A percentile compares a stretch with the other conserved stretches of the same genome.
Conservation (phyloP, 2,797 vertebrate species). For the Lagodon rhomboides region DNA sequence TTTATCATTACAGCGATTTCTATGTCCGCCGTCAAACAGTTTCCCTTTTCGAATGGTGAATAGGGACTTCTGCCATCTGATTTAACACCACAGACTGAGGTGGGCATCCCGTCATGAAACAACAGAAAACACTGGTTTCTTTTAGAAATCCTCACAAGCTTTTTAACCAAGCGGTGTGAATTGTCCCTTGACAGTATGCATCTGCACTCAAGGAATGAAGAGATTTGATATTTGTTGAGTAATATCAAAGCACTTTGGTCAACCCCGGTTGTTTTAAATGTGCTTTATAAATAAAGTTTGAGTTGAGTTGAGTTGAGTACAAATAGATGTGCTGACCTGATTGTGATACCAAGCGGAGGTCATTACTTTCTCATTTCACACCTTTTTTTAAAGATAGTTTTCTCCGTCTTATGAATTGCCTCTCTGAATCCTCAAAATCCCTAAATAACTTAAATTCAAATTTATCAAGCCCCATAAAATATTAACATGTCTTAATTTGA, state of each 20-base stretch:
- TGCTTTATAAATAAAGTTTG: no score
- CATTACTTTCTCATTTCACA: background rate
- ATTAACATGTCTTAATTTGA: conserved; percentile 49
- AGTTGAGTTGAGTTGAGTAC: no score
- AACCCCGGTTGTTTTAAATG: no score
- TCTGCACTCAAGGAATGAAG: background rate
- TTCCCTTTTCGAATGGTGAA: no score
- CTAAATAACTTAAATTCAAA: conserved; percentile 26
- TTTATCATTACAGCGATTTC: no score
- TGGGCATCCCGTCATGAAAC: conserved; percentile 2
- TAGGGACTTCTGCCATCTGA: no score
- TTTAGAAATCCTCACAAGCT: background rate
- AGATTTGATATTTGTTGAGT: background rate
- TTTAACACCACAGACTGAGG: conserved; percentile 7
- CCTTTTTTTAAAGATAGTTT: background rate
- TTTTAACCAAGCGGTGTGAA: background rate
- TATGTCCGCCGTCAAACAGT: no score
- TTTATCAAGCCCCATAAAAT: conserved; percentile 39
- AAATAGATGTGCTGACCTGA: background rate
- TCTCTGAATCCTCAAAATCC: conserved; percentile 12
- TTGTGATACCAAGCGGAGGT: background rate
- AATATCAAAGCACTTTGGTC: no score
- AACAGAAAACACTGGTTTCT: conserved; percentile 2
- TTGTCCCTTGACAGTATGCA: background rate
- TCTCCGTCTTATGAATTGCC: conserved; percentile 1